phyloP scores from a whole-genome alignment of 2,797 vertebrate species.

The Caiman crocodilus region DNA sequence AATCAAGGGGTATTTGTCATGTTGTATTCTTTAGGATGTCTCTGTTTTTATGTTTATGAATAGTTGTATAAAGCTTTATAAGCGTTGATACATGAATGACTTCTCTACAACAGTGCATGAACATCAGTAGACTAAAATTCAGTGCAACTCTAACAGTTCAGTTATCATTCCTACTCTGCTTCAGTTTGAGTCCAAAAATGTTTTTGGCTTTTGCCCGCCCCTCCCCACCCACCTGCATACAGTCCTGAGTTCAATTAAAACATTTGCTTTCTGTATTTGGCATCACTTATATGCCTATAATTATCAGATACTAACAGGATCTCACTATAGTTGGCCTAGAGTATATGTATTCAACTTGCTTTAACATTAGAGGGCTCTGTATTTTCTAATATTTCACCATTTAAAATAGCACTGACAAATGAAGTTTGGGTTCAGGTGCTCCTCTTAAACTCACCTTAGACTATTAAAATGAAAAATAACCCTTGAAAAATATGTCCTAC shows the following conservation, averaged over 20 bases:
- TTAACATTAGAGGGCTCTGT: not conserved
- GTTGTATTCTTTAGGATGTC: accelerated
- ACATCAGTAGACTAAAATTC: not conserved
- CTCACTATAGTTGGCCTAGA: accelerated
- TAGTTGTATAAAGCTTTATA: not conserved
- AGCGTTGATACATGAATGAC: accelerated
- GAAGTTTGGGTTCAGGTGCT: not conserved
- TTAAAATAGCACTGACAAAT: not conserved
- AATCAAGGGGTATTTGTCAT: accelerated
- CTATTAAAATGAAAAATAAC: accelerated
- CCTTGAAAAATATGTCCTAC: not conserved
- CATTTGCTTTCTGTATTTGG: accelerated
- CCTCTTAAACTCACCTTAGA: not conserved
- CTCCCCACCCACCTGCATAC: accelerated
- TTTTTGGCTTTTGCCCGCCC: accelerated
- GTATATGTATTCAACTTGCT: not conserved
- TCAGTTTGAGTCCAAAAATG: too few species aligned
- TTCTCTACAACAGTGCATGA: not conserved
- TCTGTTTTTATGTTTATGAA: accelerated
- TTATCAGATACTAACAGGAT: not conserved
- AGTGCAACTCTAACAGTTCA: not conserved
- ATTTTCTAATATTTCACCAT: not conserved
- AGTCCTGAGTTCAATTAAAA: accelerated
- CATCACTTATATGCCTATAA: accelerated
- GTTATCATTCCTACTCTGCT: not conserved